A percentile compares a stretch with the other conserved stretches of the same genome.
These are phyloP conservation scores for Catharus bicknelli DNA, from an alignment of 2,113 vertebrate genomes.

Conservation along the genomic window DNA sequence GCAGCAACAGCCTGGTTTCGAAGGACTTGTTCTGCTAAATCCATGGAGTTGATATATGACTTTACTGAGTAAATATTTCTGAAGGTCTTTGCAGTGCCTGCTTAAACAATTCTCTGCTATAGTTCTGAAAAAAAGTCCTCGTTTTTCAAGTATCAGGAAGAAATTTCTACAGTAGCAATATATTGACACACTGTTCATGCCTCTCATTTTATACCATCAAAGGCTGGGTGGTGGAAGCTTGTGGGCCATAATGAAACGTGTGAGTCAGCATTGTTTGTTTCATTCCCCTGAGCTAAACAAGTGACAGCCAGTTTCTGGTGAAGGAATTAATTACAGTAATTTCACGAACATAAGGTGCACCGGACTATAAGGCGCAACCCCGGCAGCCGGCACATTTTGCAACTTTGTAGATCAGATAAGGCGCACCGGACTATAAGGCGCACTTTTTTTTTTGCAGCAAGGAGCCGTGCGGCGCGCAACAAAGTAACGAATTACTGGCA, in stretches of 20 bases:
- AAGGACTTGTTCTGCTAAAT: not conserved
- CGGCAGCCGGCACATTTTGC: too few relatives aligned
- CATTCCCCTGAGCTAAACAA: not conserved
- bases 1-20: not conserved
- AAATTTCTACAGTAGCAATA: not conserved
- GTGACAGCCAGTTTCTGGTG: not conserved
- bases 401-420: too few relatives aligned
- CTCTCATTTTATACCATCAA: not conserved
- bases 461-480: too few relatives aligned
- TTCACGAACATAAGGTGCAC: too few relatives aligned
- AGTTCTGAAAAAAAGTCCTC: not conserved
- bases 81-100: not conserved
- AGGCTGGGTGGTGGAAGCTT: not conserved
- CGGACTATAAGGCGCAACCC: too few relatives aligned
- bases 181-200: not conserved
- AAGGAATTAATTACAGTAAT: not conserved
- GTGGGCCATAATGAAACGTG: not conserved
- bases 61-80: slow-evolving; percentile 24
- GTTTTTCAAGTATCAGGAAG: not conserved
- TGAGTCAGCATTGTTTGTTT: not conserved
- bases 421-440: too few relatives aligned
- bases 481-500: too few relatives aligned
- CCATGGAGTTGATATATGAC: not conserved
- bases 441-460: too few relatives aligned
- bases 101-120: not conserved